Evolutionary conservation across 92 coral and sea anemone genomes (phyloP).

Genomic region (Muricea muricata): DNA sequence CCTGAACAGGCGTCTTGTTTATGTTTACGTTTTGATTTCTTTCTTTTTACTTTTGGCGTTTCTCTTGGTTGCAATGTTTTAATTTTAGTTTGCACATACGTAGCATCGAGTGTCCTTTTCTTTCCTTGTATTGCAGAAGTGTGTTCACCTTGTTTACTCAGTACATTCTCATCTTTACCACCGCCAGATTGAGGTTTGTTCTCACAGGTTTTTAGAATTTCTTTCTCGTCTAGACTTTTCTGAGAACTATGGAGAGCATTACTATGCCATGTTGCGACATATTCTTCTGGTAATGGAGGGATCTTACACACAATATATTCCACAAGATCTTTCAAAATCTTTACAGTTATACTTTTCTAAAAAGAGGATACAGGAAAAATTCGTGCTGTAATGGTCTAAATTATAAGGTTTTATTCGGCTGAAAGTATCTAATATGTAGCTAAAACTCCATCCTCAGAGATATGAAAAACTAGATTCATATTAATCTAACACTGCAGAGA

Average conservation of each 20-base stretch:
- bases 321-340: constrained; percentile 27
- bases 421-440: too few relatives aligned
- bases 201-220: not conserved
- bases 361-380: not conserved
- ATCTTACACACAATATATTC: constrained; percentile 36
- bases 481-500: too few relatives aligned
- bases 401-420: too few relatives aligned
- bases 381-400: too few relatives aligned
- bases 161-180: not conserved
- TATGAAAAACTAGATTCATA: too few relatives aligned
- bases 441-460: too few relatives aligned
- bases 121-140: not conserved
- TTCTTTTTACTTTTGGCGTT: constrained; percentile 19
- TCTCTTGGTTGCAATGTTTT: constrained; percentile 19
- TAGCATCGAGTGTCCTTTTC: constrained; percentile 8
- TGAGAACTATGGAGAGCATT: not conserved
- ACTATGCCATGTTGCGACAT: not conserved
- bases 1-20: too few relatives aligned
- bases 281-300: constrained; percentile 15
- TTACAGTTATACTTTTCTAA: constrained; percentile 17
- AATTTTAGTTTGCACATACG: not conserved
- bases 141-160: not conserved
- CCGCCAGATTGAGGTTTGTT: not conserved
- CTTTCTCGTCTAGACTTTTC: not conserved
- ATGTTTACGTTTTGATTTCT: constrained; percentile 12